phyloP scores from a whole-genome alignment of 2,113 vertebrate species.

The Pseudonaja textilis region DNA sequence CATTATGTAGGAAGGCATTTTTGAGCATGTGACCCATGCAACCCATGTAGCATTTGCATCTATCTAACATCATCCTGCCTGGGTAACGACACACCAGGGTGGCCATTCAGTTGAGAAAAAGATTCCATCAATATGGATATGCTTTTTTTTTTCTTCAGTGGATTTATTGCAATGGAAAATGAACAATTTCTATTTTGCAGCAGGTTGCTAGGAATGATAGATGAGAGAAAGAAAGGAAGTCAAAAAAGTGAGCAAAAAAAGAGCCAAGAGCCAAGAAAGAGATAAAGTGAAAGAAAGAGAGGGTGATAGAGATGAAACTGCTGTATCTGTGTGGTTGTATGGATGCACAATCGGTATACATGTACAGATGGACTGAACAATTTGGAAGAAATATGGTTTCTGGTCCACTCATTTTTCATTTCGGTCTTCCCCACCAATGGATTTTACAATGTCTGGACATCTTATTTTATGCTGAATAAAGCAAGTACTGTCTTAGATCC shows the following conservation, averaged over 20 bases:
- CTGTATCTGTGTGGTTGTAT: background rate
- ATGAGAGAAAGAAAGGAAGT: background rate
- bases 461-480: background rate
- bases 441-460: background rate
- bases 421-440: background rate
- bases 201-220: background rate
- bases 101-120: background rate
- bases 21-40: background rate
- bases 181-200: background rate
- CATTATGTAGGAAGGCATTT: background rate
- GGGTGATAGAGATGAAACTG: too few relatives aligned
- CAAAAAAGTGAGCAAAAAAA: background rate
- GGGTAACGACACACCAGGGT: background rate
- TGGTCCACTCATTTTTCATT: background rate
- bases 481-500: background rate
- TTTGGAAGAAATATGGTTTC: background rate
- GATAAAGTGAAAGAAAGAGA: background rate
- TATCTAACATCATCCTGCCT: background rate
- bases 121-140: background rate
- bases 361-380: background rate
- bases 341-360: background rate
- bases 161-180: background rate
- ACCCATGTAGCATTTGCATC: background rate
- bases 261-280: background rate
- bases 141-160: background rate